Base-by-base conservation (phyloP, 2,888 invertebrate genomes). In the Eupithecia abbreviata region DNA sequence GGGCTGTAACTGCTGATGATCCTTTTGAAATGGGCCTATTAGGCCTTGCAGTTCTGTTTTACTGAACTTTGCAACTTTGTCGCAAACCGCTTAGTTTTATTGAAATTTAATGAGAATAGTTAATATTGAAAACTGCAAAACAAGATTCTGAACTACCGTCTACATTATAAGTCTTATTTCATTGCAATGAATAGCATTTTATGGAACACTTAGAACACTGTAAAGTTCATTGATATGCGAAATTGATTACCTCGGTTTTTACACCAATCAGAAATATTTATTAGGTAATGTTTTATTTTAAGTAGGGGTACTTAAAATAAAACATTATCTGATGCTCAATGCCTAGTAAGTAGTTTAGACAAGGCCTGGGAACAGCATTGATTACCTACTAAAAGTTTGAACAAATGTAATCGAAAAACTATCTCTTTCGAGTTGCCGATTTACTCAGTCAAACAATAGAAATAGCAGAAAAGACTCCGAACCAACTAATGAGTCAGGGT, bases 1-100 rank as follows among this genome's bases (percentile, higher is more conserved):
- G 88, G 88, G 87, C 86, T 88, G 88, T 85, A 88, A 85, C 84
- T 88, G 83, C 79, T 84, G 77, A 81, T 90, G 87, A 90, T 88
- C 89, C 89, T 89, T 90, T 81, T 80, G 83, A 85, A 87, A 81
- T 80, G 71, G 77, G 77, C 80, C 80, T 78, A 82, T 83, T 84
- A 81, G 74, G 51, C 43, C 42, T 69, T 65, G 45, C 71, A 69
- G 42, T 18, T 69, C 71, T 73, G 42, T 58, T 58, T 77, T 77
- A 66, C 74, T 72, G 70, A 71, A 77, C 58, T 71, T 76, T 65
- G 55, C 18, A 69, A 58, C 55, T 58, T 58, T 75, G 66, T 73
- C 72, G 66, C 51, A 7, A 55, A 55, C 12, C 47, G 47, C 47
- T 73, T 73, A 42, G 43, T 55, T 66, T 67, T 43, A n/a, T 45